These are phyloP conservation scores for Smutsia temminckii DNA, from an alignment of 2,797 vertebrate species.

Conservation along the genomic window DNA sequence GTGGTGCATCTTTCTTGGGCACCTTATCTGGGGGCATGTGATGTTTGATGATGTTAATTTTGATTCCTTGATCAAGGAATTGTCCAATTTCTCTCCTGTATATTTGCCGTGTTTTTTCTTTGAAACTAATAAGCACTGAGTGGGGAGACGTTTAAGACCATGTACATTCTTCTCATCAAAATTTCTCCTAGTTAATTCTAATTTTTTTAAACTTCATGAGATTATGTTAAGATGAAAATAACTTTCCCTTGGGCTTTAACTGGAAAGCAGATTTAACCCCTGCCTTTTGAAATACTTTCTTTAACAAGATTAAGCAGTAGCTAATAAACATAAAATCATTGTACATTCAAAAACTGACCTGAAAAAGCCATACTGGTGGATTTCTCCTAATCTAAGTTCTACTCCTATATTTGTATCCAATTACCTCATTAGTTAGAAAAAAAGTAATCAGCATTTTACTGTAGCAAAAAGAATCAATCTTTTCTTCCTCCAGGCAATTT, in stretches of 20 bases:
- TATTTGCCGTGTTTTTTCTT: not conserved
- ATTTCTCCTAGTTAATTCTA: not conserved
- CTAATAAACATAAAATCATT: not conserved
- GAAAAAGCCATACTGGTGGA: not conserved
- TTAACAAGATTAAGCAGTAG: not conserved
- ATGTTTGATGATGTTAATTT: not conserved
- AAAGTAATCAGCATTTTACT: not conserved
- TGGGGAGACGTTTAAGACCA: not conserved
- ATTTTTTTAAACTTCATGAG: not conserved
- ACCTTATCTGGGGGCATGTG: rapidly evolving
- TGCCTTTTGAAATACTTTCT: not conserved
- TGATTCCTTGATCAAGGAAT: not conserved
- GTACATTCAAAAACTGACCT: not conserved
- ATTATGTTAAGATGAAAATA: not conserved
- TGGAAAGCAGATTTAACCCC: not conserved
- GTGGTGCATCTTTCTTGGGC: rapidly evolving
- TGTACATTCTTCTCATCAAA: not conserved
- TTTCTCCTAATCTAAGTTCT: not conserved
- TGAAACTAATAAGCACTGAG: not conserved
- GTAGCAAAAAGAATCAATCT: not conserved
- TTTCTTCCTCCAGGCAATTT: not conserved
- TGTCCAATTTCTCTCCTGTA: not conserved
- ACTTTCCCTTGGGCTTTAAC: not conserved
- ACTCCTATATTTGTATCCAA: not conserved
- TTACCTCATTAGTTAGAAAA: not conserved